phyloP scores from a whole-genome alignment of 2,888 invertebrate species.

The Cataglyphis albicans region DNA sequence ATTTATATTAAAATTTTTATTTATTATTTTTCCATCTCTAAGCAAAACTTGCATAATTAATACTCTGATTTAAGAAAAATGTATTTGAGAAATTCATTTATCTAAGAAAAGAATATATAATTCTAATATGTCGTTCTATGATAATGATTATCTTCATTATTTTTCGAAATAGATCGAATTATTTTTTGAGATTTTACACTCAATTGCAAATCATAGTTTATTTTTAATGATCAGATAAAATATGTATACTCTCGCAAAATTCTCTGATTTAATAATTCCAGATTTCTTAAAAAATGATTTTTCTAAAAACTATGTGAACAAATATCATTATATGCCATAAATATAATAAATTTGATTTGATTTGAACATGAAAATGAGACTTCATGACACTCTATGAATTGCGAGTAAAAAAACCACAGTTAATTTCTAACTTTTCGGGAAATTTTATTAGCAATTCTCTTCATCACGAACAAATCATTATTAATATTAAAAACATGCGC shows the following conservation, averaged over 20 bases:
- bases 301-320: neutral
- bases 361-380: neutral
- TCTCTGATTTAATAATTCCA: neutral
- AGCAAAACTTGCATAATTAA: neutral
- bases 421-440: neutral
- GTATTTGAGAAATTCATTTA: conserved; percentile 8
- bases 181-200: neutral
- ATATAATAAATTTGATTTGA: neutral
- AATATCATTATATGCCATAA: neutral
- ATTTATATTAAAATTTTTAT: neutral
- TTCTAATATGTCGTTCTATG: neutral
- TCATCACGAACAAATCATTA: neutral
- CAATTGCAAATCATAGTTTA: conserved; percentile 1
- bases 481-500: neutral
- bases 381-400: neutral
- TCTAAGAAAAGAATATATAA: conserved; percentile 18
- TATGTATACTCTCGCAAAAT: neutral
- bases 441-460: conserved; percentile 1
- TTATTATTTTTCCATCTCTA: neutral
- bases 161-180: neutral
- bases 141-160: neutral
- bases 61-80: neutral
- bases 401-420: neutral
- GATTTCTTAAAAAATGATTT: neutral
- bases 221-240: neutral